phyloP scores from a whole-genome alignment of 2,888 invertebrate species.

The Malacosoma neustria region DNA sequence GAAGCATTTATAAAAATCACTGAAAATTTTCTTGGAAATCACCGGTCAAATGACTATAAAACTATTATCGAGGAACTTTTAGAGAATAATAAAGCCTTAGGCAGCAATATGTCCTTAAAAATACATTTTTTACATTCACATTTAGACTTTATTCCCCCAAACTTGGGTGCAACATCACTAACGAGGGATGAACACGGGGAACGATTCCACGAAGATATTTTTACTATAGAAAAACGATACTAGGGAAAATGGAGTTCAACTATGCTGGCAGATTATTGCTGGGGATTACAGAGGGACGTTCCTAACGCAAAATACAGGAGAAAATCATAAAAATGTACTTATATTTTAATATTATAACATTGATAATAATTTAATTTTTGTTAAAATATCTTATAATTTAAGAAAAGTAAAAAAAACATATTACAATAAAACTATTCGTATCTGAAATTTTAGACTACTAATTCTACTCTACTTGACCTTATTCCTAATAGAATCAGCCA shows the following conservation, averaged over 20 bases:
- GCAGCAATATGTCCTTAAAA: background rate
- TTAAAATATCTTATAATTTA: background rate
- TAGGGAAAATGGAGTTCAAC: background rate
- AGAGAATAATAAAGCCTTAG: background rate
- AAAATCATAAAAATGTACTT: background rate
- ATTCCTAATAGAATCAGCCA: background rate
- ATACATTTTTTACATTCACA: background rate
- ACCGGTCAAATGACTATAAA: conserved; percentile 3
- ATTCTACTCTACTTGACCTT: background rate
- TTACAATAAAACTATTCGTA: background rate
- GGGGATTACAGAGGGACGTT: background rate
- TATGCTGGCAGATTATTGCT: background rate
- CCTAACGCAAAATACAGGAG: conserved; percentile 1
- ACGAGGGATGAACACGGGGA: background rate
- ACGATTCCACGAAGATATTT: background rate
- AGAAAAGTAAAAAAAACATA: background rate
- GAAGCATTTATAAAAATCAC: background rate
- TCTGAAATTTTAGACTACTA: background rate
- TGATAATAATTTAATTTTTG: background rate
- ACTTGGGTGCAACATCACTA: background rate
- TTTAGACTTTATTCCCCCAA: conserved; percentile 1
- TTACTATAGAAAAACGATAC: background rate
- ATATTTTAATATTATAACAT: background rate
- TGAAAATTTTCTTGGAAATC: conserved; percentile 1
- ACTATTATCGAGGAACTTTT: conserved; percentile 1